Percentiles rank a stretch among this genome's conserved stretches.
Evolutionary conservation across 2,797 vertebrate species (phyloP).

Genomic region (Eulemur coronatus): DNA sequence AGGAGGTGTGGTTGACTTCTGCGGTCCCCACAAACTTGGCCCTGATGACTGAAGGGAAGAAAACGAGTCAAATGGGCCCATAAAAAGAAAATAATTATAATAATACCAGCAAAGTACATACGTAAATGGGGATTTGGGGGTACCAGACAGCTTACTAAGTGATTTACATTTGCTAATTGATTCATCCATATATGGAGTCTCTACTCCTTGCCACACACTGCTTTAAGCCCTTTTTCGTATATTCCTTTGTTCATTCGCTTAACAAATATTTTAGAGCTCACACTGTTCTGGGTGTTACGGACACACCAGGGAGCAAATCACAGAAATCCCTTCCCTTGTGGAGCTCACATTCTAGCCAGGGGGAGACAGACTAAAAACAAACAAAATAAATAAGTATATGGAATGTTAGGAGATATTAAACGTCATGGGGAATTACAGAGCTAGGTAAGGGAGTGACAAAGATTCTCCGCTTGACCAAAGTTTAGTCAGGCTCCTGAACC

Average conservation of each 20-base stretch:
- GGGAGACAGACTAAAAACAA: neutral
- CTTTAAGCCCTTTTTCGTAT: conserved; percentile 27
- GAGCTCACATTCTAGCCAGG: conserved; percentile 11
- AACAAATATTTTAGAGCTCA: conserved; percentile 13
- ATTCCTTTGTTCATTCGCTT: conserved; percentile 34
- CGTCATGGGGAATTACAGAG: conserved; percentile 14
- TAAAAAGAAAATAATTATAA: conserved; percentile 14
- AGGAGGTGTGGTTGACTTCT: conserved; percentile 62
- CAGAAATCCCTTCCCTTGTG: neutral
- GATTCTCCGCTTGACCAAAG: neutral
- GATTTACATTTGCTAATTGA: neutral
- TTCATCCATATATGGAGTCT: neutral
- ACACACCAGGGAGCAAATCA: conserved; percentile 15
- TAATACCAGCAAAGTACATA: neutral
- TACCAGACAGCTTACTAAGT: neutral
- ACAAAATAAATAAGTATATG: neutral
- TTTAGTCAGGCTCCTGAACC: neutral
- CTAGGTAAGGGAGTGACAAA: neutral
- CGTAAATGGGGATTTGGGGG: neutral
- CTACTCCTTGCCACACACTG: neutral
- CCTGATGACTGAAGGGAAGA: conserved; percentile 75
- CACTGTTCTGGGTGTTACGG: neutral
- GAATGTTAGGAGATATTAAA: neutral
- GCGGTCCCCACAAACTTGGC: conserved; percentile 72
- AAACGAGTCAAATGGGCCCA: conserved; percentile 28